Evolutionary conservation across 2,888 invertebrate species (phyloP), one percentile per base, ranked within the genome.

Genomic region (Serripes groenlandicus): DNA sequence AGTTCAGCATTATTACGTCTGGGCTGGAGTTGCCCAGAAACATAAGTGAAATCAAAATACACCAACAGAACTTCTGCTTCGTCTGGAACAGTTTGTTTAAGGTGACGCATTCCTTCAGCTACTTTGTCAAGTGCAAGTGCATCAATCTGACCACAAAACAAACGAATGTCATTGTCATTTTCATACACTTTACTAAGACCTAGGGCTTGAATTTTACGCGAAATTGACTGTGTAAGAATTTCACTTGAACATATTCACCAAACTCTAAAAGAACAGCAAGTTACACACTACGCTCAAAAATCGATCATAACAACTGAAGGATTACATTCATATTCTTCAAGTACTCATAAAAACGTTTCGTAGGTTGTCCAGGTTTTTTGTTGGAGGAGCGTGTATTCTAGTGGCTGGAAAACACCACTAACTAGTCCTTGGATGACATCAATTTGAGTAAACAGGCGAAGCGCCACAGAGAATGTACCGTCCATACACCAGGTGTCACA

Each of bases 121-220:
- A 71, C 71, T 34, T 71, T 5, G n/a, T 71, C 35, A 11, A 71
- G 15, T 4, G 71, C 71, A 2, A 71, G 37, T 3, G 71, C 71
- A 34, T 71, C 71, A 15, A 71, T 30, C 37, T 71, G 71, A 4
- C 56, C 71, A 34, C 71, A 71, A 58, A 56, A 71, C 5, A 71
- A 35, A 4, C 56, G 30, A 21, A 54, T n/a, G 23, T 26, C 23
- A 56, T 32, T 56, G 23, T 71, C 56, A 4, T 9, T 34, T 23
- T 71, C 58, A 32, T 71, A 34, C 18, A n/a, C 15, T 5, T 71
- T 32, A 9, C 56, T 58, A n/a, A 71, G 58, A 56, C 71, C 71
- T n/a, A 71, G 58, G 9, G 56, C 9, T 34, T 71, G 71, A 32
- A 71, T 71, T 71, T 71, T 71, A 4, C 58, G 30, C 71, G 56